These are phyloP conservation scores for Drosophila eohydei DNA, from an alignment of 2,888 invertebrate species.

Conservation along the genomic window DNA sequence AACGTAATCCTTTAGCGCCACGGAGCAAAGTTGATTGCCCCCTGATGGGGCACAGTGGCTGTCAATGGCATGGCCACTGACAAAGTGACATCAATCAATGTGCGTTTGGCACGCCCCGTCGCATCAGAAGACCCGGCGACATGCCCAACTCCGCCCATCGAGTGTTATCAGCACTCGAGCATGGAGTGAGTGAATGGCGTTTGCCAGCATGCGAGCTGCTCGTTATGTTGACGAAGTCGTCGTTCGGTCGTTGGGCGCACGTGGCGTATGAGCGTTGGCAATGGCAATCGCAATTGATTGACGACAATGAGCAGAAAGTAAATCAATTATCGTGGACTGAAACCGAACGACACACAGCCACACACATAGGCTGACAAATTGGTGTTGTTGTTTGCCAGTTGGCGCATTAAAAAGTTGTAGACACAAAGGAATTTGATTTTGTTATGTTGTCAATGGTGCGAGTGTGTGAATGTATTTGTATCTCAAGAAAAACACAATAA, in stretches of 20 bases:
- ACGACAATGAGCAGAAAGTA: conserved; percentile 74
- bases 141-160: conserved; percentile 10
- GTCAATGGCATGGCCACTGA: conserved; percentile 45
- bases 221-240: conserved; percentile 41
- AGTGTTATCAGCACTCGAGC: conserved; percentile 68
- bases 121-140: background rate
- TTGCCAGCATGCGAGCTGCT: conserved; percentile 36
- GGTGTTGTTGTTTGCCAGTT: conserved; percentile 58
- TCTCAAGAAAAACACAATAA: conserved; percentile 49
- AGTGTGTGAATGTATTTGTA: conserved; percentile 1
- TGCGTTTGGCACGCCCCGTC: conserved; percentile 45
- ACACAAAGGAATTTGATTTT: conserved; percentile 60
- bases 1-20: conserved; percentile 39
- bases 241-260: conserved; percentile 49
- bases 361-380: conserved; percentile 64
- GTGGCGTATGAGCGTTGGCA: conserved; percentile 75
- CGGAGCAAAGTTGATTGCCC: conserved; percentile 55
- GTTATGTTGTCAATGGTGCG: conserved; percentile 23
- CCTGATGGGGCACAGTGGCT: conserved; percentile 29
- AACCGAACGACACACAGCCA: conserved; percentile 38
- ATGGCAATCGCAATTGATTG: conserved; percentile 73
- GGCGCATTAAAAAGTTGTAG: conserved; percentile 68
- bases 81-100: conserved; percentile 77
- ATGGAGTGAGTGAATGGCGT: conserved; percentile 44
- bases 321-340: conserved; percentile 72